phyloP scores from a whole-genome alignment of 2,113 vertebrate genomes.

The Hypomesus transpacificus region DNA sequence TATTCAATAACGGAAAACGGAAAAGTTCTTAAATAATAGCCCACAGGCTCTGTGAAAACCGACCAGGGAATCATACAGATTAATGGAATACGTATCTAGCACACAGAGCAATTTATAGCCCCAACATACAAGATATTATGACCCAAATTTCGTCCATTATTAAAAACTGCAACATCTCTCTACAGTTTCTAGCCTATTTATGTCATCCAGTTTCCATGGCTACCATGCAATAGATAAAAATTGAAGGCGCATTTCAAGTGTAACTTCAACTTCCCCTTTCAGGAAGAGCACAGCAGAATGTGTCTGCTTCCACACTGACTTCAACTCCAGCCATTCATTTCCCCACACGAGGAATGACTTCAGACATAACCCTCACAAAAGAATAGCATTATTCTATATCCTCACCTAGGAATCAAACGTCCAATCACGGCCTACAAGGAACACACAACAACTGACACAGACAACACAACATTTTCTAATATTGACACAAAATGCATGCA shows the following conservation, averaged over 20 bases:
- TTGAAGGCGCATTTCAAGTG: slow-evolving; percentile 61
- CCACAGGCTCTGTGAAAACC: slow-evolving; percentile 53
- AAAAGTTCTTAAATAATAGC: slow-evolving; percentile 40
- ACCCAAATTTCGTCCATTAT: slow-evolving; percentile 76
- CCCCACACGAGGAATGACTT: neutral
- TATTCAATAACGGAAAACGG: slow-evolving; percentile 30
- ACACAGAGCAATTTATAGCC: slow-evolving; percentile 75
- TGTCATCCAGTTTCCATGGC: slow-evolving; percentile 77
- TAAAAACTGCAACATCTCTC: slow-evolving; percentile 65
- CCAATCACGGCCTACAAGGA: too few relatives aligned
- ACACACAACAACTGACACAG: too few relatives aligned
- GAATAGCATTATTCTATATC: neutral
- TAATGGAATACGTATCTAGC: slow-evolving; percentile 72
- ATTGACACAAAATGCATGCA: too few relatives aligned
- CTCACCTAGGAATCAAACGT: neutral
- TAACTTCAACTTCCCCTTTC: slow-evolving; percentile 53
- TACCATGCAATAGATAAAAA: slow-evolving; percentile 65
- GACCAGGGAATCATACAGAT: slow-evolving; percentile 65
- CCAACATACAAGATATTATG: slow-evolving; percentile 66
- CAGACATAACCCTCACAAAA: neutral
- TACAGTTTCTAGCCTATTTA: slow-evolving; percentile 72
- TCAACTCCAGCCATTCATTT: neutral
- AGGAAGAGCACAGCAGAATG: slow-evolving; percentile 22
- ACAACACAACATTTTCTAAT: too few relatives aligned
- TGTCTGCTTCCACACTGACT: slow-evolving; percentile 14